phyloP scores from a whole-genome alignment of 2,113 vertebrate species.

The Guaruba guarouba region DNA sequence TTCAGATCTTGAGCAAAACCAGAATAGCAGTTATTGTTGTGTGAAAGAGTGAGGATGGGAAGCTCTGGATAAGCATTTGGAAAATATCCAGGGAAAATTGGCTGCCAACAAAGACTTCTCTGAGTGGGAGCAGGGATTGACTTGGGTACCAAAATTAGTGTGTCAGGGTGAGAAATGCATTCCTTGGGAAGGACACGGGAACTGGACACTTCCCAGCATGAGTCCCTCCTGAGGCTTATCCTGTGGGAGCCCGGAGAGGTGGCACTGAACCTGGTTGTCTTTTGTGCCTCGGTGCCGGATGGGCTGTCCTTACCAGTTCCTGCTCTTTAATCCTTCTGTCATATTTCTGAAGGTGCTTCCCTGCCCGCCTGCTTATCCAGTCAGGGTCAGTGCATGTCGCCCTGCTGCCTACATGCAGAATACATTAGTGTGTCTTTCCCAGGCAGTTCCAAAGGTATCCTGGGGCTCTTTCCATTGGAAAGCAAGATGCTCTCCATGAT shows the following conservation, averaged over 20 bases:
- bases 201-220: background rate
- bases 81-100: background rate
- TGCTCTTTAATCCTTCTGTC: background rate
- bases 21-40: background rate
- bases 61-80: background rate
- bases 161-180: background rate
- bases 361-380: background rate
- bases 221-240: background rate
- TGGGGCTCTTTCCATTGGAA: fast-evolving
- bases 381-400: fast-evolving
- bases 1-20: background rate
- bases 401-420: background rate
- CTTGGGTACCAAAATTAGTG: background rate
- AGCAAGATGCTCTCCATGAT: background rate
- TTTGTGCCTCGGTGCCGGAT: background rate
- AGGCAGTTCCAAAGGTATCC: background rate
- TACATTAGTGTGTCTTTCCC: background rate
- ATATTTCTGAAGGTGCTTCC: background rate
- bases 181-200: background rate
- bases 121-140: background rate
- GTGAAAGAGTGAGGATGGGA: background rate
- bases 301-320: background rate
- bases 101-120: background rate
- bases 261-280: background rate
- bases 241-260: background rate